Conservation (phyloP, 2,888 invertebrate genomes). For the Gastracanthus pulcherrimus region DNA sequence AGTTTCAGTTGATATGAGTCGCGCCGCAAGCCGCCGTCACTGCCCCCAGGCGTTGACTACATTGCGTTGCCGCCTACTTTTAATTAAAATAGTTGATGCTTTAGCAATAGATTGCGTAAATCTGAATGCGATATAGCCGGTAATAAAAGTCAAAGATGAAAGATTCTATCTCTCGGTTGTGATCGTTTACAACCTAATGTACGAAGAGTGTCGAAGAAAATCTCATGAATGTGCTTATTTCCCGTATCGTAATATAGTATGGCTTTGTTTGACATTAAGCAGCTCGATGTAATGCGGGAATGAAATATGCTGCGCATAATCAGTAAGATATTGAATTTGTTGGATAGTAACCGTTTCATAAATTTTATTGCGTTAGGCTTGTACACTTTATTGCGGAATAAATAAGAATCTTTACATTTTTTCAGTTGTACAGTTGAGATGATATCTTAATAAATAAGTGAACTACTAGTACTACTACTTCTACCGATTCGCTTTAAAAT, state of each 20-base stretch:
- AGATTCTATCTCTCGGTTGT: not conserved
- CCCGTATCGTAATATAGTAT: constrained; percentile 9
- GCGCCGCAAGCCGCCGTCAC: not conserved
- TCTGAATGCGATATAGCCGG: constrained; percentile 18
- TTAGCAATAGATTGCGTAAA: constrained; percentile 15
- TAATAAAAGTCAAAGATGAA: constrained; percentile 34
- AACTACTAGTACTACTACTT: too few relatives aligned
- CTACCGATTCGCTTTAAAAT: too few relatives aligned
- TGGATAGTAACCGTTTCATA: not conserved
- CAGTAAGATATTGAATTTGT: not conserved
- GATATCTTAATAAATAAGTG: too few relatives aligned
- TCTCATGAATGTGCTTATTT: constrained; percentile 9
- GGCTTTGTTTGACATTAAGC: constrained; percentile 19
- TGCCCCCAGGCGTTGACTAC: not conserved
- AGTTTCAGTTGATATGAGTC: constrained; percentile 42
- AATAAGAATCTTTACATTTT: too few relatives aligned
- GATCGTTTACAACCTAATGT: not conserved
- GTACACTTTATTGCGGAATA: too few relatives aligned
- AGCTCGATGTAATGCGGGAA: not conserved
- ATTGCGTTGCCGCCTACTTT: constrained; percentile 25
- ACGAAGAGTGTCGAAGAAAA: not conserved
- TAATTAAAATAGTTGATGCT: constrained; percentile 52
- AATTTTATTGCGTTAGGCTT: not conserved
- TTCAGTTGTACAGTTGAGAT: too few relatives aligned
- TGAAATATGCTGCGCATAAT: not conserved